Base-by-base conservation (phyloP, 2,888 invertebrate genomes). In the Patella depressa region DNA sequence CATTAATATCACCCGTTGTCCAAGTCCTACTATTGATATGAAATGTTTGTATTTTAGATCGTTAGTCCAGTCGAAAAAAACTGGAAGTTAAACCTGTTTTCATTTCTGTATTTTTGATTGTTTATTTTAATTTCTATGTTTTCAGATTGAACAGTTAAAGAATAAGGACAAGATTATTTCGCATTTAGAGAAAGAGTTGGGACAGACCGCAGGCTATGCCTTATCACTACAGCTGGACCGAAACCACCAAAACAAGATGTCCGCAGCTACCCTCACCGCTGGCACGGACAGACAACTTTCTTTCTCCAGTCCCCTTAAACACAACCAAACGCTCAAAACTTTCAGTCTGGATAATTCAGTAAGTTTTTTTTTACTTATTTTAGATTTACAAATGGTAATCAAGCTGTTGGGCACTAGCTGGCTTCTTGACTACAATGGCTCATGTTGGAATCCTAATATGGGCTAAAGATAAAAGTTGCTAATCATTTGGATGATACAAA, bases 161-260 rank as follows among this genome's bases (percentile, higher is more conserved):
- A 82, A 80, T 79, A 81, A 82, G 79, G 85, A 85, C 80, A 85
- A 82, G 80, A 80, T 84, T 71, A 83, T 85, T 81, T 83, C 84
- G 81, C 83, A 83, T 78, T 81, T 85, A 79, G 84, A 85, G 80
- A 78, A 81, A 74, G 84, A 85, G 78, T 80, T 85, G 73, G 84
- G 85, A 65, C 84, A 82, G 55, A 78, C 80, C 78, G 79, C 84
- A 78, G 81, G 78, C 24, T 77, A 80, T 73, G 82, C 82, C 75
- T 77, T 79, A 57, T 74, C 76, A 70, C 71, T 77, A 55, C 73
- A 73, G 73, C 55, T 73, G 53, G 73, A 73, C 12, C 34, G 57
- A 53, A 55, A 73, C 53, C 72, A 72, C 45, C 72, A 65, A 65
- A 65, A 65, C 65, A 65, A 65, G 14, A 65, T 65, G 65, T 65